These are phyloP conservation scores for Epinephelus malabaricus DNA, from an alignment of 2,797 vertebrate genomes.

Conservation along the genomic window DNA sequence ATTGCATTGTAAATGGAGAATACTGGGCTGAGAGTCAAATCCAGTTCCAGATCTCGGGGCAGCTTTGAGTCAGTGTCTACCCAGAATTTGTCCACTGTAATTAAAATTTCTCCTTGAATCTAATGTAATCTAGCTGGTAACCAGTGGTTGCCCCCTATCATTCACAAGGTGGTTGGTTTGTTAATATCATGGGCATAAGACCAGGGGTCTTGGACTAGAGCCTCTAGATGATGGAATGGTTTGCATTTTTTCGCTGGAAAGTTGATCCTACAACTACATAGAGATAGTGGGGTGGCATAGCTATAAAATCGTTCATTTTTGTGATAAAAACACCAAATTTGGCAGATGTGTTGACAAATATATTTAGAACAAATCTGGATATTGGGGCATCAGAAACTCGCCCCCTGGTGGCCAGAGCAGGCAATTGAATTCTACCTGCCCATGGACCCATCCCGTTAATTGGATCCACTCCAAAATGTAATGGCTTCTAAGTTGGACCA, in stretches of 20 bases:
- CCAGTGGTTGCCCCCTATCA: background rate
- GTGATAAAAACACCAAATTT: too few relatives aligned
- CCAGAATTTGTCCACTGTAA: background rate
- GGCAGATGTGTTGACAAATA: too few relatives aligned
- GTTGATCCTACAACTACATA: background rate
- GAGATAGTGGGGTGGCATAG: background rate
- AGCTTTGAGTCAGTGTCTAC: background rate
- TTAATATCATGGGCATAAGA: background rate
- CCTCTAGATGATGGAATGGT: background rate
- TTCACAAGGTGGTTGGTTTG: background rate
- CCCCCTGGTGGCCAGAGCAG: too few relatives aligned
- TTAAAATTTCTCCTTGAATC: background rate
- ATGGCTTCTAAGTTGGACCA: too few relatives aligned
- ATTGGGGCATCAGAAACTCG: too few relatives aligned
- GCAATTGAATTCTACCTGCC: too few relatives aligned
- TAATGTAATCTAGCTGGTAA: background rate
- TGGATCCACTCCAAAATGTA: too few relatives aligned
- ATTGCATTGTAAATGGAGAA: background rate
- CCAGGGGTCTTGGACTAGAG: background rate
- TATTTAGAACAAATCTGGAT: too few relatives aligned
- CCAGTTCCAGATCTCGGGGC: background rate
- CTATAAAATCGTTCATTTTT: too few relatives aligned
- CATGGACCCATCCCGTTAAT: too few relatives aligned
- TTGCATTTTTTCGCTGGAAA: background rate
- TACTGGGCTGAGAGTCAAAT: constrained; percentile 11